Evolutionary conservation across 2,113 vertebrate genomes (phyloP).

Genomic region (Otocyon megalotis): DNA sequence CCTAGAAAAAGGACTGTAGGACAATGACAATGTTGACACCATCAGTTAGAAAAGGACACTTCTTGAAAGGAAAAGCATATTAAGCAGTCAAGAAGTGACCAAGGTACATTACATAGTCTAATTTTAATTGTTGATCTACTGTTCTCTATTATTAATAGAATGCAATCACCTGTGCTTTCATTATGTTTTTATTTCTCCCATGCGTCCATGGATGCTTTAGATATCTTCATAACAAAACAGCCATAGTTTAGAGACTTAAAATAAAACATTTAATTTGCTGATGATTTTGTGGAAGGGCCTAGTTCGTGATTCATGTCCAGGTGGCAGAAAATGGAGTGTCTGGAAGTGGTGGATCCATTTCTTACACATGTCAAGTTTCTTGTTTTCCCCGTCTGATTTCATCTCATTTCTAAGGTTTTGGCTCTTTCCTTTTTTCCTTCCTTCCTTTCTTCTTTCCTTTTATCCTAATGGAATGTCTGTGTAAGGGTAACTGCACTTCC

Average conservation of each 20-base stretch:
- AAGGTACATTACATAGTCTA: not conserved
- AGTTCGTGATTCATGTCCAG: accelerated
- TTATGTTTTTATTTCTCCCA: not conserved
- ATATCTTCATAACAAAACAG: not conserved
- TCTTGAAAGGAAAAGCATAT: not conserved
- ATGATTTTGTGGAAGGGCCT: not conserved
- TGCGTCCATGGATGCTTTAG: not conserved
- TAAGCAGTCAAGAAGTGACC: not conserved
- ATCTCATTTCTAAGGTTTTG: not conserved
- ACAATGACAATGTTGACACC: not conserved
- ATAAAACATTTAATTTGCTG: not conserved
- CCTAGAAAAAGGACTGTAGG: not conserved
- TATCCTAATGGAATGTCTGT: not conserved
- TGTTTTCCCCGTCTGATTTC: not conserved
- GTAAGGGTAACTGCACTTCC: not conserved
- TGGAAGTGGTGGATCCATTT: not conserved
- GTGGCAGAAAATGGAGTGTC: not conserved
- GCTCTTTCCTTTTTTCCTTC: not conserved
- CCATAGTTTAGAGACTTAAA: not conserved
- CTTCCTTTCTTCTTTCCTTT: too few species aligned
- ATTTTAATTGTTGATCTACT: not conserved
- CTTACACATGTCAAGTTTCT: not conserved
- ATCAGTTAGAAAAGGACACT: accelerated
- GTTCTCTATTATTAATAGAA: not conserved
- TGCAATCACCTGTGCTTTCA: not conserved